phyloP scores from a whole-genome alignment of 1,140 invertebrate genomes.

The Babylonia areolata region DNA sequence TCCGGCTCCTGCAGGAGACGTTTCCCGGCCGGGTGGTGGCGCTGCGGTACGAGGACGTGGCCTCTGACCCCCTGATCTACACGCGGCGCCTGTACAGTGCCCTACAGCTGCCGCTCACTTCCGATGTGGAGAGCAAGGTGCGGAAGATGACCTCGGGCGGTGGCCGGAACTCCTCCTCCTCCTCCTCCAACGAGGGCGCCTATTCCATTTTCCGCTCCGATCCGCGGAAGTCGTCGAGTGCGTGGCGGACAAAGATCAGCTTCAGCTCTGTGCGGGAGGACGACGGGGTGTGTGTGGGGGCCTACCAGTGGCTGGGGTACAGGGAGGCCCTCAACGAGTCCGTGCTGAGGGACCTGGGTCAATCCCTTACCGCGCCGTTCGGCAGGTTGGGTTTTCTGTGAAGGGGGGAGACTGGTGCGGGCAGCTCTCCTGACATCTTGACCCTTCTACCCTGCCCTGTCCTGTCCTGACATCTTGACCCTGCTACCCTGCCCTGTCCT shows the following conservation, averaged over 20 bases:
- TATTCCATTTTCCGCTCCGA: constrained; percentile 20
- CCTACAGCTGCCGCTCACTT: background rate
- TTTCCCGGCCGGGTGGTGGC: constrained; percentile 14
- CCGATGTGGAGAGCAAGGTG: background rate
- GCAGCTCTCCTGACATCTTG: too few species aligned
- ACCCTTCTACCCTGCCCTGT: too few species aligned
- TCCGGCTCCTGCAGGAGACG: constrained; percentile 15
- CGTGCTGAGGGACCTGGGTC: constrained; percentile 7
- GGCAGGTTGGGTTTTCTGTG: background rate
- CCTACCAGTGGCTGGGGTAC: constrained; percentile 31
- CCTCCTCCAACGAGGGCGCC: background rate
- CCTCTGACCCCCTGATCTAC: background rate
- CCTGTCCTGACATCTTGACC: too few species aligned
- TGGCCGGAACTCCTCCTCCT: too few species aligned
- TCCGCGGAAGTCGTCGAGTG: background rate
- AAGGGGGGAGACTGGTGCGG: background rate
- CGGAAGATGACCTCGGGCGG: background rate
- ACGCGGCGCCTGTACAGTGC: constrained; percentile 20
- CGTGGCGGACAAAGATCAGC: constrained; percentile 17
- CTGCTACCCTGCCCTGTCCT: too few species aligned
- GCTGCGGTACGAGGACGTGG: constrained; percentile 33
- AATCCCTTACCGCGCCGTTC: background rate
- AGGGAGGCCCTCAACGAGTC: background rate
- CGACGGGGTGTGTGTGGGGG: constrained; percentile 5
- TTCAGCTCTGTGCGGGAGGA: background rate